phyloP scores from a whole-genome alignment of 1,140 invertebrate species.

The Zophobas morio region DNA sequence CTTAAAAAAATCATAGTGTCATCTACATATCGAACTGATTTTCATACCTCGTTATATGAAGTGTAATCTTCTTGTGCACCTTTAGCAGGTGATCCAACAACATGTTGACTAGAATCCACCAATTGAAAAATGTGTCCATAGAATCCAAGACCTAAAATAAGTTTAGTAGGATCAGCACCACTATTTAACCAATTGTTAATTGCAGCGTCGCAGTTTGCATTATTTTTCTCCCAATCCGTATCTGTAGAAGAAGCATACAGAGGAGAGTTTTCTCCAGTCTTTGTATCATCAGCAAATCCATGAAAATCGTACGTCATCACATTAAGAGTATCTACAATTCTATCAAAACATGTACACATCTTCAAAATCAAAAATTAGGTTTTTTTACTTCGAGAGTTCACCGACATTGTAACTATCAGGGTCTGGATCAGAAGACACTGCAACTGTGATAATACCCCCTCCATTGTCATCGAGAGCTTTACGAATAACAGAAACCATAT shows the following conservation, averaged over 20 bases:
- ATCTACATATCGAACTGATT: too few species aligned
- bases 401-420: neutral
- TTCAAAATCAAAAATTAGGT: neutral
- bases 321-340: conserved; percentile 12
- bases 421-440: conserved; percentile 4
- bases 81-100: conserved; percentile 71
- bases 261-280: too few species aligned
- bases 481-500: neutral
- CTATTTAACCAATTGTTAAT: conserved; percentile 64
- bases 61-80: neutral
- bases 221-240: conserved; percentile 51
- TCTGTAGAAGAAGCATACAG: too few species aligned
- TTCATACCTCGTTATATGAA: too few species aligned
- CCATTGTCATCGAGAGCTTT: conserved; percentile 3
- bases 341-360: neutral
- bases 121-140: conserved; percentile 79
- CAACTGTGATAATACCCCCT: conserved; percentile 3
- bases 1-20: too few species aligned
- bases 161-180: conserved; percentile 71
- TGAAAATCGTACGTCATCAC: conserved; percentile 1
- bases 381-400: neutral
- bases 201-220: conserved; percentile 63
- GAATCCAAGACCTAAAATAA: conserved; percentile 77
- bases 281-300: conserved; percentile 58
- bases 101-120: conserved; percentile 67